Evolutionary conservation across 2,888 invertebrate species (phyloP).

Genomic region (Eledona agricola): DNA sequence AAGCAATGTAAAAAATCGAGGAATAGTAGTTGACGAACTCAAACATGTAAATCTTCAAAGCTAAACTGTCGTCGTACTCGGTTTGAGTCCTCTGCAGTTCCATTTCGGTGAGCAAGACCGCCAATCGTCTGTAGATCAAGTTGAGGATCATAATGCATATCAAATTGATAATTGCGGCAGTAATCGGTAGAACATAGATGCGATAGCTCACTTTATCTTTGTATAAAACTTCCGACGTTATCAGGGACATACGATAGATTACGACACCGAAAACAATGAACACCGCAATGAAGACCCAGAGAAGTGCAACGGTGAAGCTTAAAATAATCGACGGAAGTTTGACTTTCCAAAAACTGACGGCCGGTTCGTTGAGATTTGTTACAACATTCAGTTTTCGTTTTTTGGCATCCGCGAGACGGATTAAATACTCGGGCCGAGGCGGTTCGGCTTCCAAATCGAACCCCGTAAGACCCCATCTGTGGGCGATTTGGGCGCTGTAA

Average conservation of each 20-base stretch:
- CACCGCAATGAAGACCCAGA: conserved; percentile 71
- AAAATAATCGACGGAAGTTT: conserved; percentile 75
- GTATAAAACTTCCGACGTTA: conserved; percentile 68
- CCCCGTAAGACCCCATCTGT: conserved; percentile 82
- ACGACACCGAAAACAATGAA: conserved; percentile 80
- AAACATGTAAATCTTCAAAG: conserved; percentile 85
- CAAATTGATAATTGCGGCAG: conserved; percentile 82
- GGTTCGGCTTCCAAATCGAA: conserved; percentile 79
- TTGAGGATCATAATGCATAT: conserved; percentile 80
- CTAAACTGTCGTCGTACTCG: conserved; percentile 86
- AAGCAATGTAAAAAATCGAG: conserved; percentile 86
- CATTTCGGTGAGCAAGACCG: conserved; percentile 75
- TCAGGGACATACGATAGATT: conserved; percentile 76
- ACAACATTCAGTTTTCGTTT: conserved; percentile 66
- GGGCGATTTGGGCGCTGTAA: conserved; percentile 79
- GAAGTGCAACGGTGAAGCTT: conserved; percentile 73
- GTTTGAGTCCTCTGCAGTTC: conserved; percentile 82
- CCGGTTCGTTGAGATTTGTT: conserved; percentile 72
- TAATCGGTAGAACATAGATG: conserved; percentile 75
- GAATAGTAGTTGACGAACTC: conserved; percentile 92
- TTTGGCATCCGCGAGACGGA: conserved; percentile 67
- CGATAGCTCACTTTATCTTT: conserved; percentile 66
- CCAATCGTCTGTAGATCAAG: conserved; percentile 71
- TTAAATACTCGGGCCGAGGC: conserved; percentile 79
- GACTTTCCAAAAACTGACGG: conserved; percentile 79